Conservation (phyloP, 92 coral and sea anemone genomes). For the Phymanthus crucifer region DNA sequence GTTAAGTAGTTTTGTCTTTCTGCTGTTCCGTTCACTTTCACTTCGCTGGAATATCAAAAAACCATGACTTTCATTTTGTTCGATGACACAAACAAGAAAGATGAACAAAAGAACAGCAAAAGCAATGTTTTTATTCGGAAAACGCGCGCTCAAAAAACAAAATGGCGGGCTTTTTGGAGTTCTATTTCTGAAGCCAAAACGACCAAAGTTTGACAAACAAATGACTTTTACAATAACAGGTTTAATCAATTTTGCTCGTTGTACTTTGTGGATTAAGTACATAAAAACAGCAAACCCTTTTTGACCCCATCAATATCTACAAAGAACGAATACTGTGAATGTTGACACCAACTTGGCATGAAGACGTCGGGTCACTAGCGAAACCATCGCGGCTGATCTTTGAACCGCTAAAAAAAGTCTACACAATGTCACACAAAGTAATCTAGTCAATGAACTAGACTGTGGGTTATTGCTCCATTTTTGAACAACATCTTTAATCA, state of each 20-base stretch:
- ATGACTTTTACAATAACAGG: neutral
- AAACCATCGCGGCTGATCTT: neutral
- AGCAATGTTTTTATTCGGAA: neutral
- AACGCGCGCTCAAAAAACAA: neutral
- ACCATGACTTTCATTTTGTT: neutral
- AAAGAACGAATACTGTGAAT: neutral
- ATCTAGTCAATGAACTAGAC: neutral
- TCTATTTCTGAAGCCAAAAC: neutral
- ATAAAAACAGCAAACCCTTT: neutral
- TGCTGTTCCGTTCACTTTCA: neutral
- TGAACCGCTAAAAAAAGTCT: neutral
- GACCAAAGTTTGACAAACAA: neutral
- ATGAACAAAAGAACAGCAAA: neutral
- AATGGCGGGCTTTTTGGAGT: neutral
- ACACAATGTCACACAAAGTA: neutral
- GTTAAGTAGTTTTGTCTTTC: neutral
- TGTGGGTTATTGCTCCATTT: too few species aligned
- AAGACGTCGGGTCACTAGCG: neutral
- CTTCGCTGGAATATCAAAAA: neutral
- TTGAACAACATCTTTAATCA: too few species aligned
- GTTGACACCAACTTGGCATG: conserved; percentile 2
- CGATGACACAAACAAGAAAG: neutral
- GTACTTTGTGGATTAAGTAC: neutral
- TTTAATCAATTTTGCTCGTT: neutral
- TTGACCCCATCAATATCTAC: neutral